Conservation (phyloP, 2,797 vertebrate species). For the Danio jaintianensis region DNA sequence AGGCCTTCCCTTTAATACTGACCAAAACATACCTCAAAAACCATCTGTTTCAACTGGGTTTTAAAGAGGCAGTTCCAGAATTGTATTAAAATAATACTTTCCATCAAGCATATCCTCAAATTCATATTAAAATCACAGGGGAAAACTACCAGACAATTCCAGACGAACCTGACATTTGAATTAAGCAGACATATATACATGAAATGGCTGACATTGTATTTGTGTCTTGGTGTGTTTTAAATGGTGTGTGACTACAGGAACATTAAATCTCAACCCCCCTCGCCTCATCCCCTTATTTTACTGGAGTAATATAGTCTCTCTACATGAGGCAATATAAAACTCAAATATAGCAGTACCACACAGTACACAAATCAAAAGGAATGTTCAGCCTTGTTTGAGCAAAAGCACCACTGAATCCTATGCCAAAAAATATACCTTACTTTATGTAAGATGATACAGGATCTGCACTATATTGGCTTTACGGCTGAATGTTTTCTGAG, state of each 20-base stretch:
- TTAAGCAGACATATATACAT: neutral
- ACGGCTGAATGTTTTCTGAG: conserved; percentile 23
- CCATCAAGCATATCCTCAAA: neutral
- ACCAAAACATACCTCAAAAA: neutral
- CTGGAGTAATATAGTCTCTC: conserved; percentile 37
- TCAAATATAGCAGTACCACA: conserved; percentile 22
- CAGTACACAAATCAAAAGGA: conserved; percentile 34
- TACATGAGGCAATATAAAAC: conserved; percentile 40
- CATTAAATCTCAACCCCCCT: conserved; percentile 20
- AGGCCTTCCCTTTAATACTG: neutral
- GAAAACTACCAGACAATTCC: neutral
- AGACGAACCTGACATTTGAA: conserved; percentile 1
- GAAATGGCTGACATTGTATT: neutral
- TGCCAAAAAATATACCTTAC: conserved; percentile 46
- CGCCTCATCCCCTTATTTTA: neutral
- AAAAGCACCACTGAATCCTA: conserved; percentile 10
- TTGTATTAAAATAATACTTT: neutral
- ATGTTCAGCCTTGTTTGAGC: conserved; percentile 38
- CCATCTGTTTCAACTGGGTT: neutral
- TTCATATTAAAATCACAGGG: neutral
- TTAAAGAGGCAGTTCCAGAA: neutral
- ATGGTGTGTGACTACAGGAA: conserved; percentile 28
- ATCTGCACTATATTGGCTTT: neutral
- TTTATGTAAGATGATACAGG: conserved; percentile 14
- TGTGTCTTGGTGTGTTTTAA: conserved; percentile 19